phyloP scores from a whole-genome alignment of 1,140 invertebrate species.

The Calosoma granatense region DNA sequence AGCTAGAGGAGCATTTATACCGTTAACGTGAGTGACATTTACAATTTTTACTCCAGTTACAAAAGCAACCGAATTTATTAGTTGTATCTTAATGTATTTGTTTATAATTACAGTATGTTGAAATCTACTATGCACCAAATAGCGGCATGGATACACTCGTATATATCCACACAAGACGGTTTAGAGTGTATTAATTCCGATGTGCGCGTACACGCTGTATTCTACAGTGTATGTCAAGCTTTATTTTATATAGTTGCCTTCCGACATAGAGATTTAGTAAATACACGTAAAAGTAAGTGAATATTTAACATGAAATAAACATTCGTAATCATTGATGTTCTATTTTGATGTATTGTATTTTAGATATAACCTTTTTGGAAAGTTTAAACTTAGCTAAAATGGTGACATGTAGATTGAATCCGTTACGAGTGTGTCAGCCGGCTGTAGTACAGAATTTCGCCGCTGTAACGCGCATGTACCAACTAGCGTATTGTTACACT shows the following conservation, averaged over 20 bases:
- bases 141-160: constrained; percentile 61
- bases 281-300: constrained; percentile 59
- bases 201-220: constrained; percentile 64
- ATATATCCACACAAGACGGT: constrained; percentile 52
- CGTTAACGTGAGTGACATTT: constrained; percentile 45
- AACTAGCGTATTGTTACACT: constrained; percentile 85
- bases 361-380: constrained; percentile 68
- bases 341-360: constrained; percentile 30
- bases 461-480: constrained; percentile 71
- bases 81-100: no score
- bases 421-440: constrained; percentile 65
- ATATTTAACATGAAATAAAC: no score
- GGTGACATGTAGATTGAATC: constrained; percentile 75
- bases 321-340: no score
- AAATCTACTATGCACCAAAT: constrained; percentile 53
- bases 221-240: constrained; percentile 82
- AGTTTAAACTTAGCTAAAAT: constrained; percentile 74
- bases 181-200: constrained; percentile 39
- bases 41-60: constrained; percentile 11
- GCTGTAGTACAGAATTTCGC: constrained; percentile 76
- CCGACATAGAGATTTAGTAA: constrained; percentile 71
- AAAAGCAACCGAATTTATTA: constrained; percentile 4
- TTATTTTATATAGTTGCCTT: constrained; percentile 86
- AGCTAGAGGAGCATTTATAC: constrained; percentile 55
- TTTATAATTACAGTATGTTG: constrained; percentile 44